These are phyloP conservation scores for Notothenia rossii DNA, from an alignment of 2,113 vertebrate species.

Conservation along the genomic window DNA sequence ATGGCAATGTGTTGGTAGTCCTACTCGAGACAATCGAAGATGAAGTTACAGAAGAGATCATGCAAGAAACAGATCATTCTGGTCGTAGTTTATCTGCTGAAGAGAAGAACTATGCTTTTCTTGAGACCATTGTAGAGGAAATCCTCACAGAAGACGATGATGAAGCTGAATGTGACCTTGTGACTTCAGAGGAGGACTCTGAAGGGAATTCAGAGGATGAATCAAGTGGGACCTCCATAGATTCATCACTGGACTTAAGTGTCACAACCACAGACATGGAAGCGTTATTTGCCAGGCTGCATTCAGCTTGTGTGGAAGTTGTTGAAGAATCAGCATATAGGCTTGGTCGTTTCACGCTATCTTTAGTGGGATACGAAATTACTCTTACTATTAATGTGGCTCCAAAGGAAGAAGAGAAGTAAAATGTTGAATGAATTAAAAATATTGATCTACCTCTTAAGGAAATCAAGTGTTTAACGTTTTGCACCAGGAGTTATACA, in stretches of 20 bases:
- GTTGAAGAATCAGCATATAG: conserved; percentile 34
- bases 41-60: not conserved
- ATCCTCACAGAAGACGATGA: not conserved
- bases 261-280: conserved; percentile 1
- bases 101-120: not conserved
- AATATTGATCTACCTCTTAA: conserved; percentile 5
- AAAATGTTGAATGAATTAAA: not conserved
- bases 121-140: conserved; percentile 12
- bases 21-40: not conserved
- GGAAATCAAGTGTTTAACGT: not conserved
- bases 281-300: conserved; percentile 34
- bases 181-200: conserved; percentile 7
- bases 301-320: conserved; percentile 40
- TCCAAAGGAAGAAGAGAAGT: conserved; percentile 15
- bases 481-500: too few relatives aligned
- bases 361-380: conserved; percentile 19
- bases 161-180: not conserved
- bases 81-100: not conserved
- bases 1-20: too few relatives aligned
- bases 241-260: not conserved
- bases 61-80: not conserved
- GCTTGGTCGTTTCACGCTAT: conserved; percentile 13
- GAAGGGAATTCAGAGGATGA: not conserved
- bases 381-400: conserved; percentile 46
- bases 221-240: not conserved